These are phyloP conservation scores for Tupaia tana DNA, from an alignment of 2,113 vertebrate species.

Conservation along the genomic window DNA sequence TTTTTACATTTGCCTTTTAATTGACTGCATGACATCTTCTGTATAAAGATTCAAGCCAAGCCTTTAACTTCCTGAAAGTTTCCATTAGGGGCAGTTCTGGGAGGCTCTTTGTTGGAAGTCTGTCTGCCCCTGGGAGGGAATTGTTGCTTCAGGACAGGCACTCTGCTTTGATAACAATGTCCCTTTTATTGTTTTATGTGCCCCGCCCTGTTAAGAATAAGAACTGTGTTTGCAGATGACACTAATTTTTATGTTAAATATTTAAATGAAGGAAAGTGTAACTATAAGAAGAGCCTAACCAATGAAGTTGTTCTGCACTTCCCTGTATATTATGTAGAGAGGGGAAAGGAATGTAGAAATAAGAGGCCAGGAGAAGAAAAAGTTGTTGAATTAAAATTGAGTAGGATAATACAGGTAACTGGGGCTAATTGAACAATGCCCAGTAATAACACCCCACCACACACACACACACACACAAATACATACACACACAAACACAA, in stretches of 20 bases:
- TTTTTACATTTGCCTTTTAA: slow-evolving; percentile 33
- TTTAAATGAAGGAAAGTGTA: not conserved
- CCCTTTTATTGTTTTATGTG: not conserved
- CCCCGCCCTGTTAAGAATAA: not conserved
- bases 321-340: not conserved
- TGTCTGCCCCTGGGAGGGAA: not conserved
- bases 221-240: not conserved
- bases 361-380: not conserved
- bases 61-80: not conserved
- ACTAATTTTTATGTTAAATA: slow-evolving; percentile 20
- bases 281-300: not conserved
- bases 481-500: too few relatives aligned
- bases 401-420: not conserved
- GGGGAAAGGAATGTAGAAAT: not conserved
- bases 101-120: not conserved
- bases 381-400: not conserved
- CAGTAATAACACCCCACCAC: not conserved
- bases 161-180: not conserved
- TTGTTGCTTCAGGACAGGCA: not conserved
- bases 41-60: not conserved
- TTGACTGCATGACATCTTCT: not conserved
- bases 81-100: not conserved
- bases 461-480: too few relatives aligned
- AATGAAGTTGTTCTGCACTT: not conserved
- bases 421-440: not conserved